These are phyloP conservation scores for Sebastes kiyomatsui DNA, from an alignment of 2,797 vertebrate species.

Conservation along the genomic window DNA sequence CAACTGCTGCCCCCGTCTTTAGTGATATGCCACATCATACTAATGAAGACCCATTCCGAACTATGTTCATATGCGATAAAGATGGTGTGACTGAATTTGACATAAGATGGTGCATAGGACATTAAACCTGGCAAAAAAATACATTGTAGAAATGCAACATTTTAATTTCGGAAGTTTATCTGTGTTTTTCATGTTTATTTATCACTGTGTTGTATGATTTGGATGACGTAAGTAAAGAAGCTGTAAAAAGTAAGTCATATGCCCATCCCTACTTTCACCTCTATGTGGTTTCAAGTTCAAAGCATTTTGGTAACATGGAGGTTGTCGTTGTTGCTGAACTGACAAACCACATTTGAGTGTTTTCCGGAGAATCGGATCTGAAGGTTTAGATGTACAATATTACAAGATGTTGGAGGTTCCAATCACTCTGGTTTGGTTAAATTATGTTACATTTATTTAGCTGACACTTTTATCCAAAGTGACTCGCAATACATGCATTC, in stretches of 20 bases:
- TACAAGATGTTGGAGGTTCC: conserved; percentile 8
- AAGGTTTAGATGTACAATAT: conserved; percentile 43
- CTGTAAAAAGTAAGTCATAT: conserved; percentile 35
- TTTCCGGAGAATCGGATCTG: background rate
- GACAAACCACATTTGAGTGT: background rate
- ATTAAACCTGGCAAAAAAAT: background rate
- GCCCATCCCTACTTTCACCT: conserved; percentile 52
- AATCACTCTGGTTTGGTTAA: conserved; percentile 10
- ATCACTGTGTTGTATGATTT: conserved; percentile 4
- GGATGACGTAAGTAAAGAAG: background rate
- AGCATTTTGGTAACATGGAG: conserved; percentile 17
- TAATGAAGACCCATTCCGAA: background rate
- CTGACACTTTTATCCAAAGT: background rate
- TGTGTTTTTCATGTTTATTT: background rate
- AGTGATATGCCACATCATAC: background rate
- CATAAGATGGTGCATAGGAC: too few species aligned
- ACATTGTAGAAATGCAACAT: background rate
- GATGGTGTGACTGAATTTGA: background rate
- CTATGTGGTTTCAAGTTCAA: conserved; percentile 16
- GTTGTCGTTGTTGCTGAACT: conserved; percentile 7
- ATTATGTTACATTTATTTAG: background rate
- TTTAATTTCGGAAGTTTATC: background rate
- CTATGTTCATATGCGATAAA: background rate
- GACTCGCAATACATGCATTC: background rate
- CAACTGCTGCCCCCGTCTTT: background rate